Conservation (phyloP, 2,113 vertebrate species). For the Neolamprologus kungweensis region DNA sequence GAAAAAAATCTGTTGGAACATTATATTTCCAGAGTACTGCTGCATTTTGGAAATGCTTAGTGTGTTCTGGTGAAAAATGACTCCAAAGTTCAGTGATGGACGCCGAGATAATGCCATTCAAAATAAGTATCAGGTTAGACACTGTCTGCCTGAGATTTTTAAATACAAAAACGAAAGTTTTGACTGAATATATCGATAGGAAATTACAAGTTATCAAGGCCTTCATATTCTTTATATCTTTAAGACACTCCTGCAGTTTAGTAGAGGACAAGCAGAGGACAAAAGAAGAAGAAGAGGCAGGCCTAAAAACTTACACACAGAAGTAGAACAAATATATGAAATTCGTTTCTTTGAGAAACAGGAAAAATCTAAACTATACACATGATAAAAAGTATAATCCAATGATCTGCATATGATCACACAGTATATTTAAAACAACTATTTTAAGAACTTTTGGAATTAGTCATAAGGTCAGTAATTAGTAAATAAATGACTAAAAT, state of each 20-base stretch:
- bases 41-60: neutral
- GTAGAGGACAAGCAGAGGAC: neutral
- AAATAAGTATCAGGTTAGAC: neutral
- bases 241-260: neutral
- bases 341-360: neutral
- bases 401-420: neutral
- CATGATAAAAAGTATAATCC: neutral
- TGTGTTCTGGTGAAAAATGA: neutral
- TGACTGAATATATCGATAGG: neutral
- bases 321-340: neutral
- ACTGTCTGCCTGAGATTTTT: neutral
- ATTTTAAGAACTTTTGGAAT: neutral
- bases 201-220: neutral
- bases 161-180: neutral
- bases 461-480: neutral
- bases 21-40: neutral
- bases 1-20: neutral
- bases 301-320: neutral
- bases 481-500: neutral
- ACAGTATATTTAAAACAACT: neutral
- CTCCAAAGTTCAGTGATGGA: neutral
- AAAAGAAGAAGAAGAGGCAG: neutral
- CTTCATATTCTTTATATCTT: neutral
- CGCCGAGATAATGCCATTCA: neutral
- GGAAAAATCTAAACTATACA: neutral